phyloP scores from a whole-genome alignment of 2,797 vertebrate species.

The Melopsittacus undulatus region DNA sequence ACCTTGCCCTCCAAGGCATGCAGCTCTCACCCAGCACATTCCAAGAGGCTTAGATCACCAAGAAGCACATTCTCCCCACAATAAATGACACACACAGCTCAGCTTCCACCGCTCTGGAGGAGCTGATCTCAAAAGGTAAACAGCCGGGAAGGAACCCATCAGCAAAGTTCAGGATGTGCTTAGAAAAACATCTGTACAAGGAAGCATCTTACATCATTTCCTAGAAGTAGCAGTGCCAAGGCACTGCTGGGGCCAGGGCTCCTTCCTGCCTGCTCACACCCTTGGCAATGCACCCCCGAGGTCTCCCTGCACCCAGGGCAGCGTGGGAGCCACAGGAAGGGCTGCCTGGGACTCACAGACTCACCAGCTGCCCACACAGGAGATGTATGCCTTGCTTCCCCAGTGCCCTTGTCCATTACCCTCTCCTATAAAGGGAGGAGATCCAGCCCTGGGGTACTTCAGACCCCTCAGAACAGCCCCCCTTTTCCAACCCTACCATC shows the following conservation, averaged over 20 bases:
- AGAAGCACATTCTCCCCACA: not conserved
- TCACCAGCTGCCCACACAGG: not conserved
- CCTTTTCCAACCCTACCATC: not conserved
- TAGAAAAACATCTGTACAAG: not conserved
- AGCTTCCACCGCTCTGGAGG: not conserved
- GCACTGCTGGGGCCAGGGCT: not conserved
- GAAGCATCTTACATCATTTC: constrained; percentile 11
- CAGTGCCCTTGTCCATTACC: not conserved
- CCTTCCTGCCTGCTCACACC: constrained; percentile 8
- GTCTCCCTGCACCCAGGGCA: not conserved
- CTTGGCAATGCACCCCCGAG: fast-evolving
- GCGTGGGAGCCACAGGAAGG: fast-evolving
- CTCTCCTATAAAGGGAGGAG: not conserved
- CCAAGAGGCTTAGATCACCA: not conserved
- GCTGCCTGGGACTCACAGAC: not conserved
- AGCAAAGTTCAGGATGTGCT: not conserved
- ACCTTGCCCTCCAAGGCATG: not conserved
- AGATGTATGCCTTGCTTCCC: not conserved
- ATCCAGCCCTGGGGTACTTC: not conserved
- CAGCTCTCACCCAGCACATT: fast-evolving
- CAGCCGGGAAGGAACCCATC: not conserved
- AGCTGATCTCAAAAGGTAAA: not conserved
- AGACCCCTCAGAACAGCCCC: not conserved
- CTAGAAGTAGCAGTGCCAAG: not conserved
- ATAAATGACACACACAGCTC: not conserved